phyloP scores from a whole-genome alignment of 1,140 invertebrate species.

The Brachionus rubens region DNA sequence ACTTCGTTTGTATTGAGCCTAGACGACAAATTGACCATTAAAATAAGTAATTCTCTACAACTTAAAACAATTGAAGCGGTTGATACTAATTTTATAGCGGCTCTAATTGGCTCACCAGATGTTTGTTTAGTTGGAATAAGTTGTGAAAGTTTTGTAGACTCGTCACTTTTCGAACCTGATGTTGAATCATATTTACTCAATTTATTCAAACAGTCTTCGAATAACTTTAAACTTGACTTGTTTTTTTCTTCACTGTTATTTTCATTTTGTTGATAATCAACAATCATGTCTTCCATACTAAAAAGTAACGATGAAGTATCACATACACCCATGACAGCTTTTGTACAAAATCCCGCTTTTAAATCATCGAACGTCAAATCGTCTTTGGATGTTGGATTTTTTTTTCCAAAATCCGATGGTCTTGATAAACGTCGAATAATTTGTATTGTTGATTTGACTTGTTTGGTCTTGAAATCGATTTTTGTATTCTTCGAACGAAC shows the following conservation, averaged over 20 bases:
- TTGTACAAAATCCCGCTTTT: neutral
- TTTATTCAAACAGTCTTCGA: constrained; percentile 19
- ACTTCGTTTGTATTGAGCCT: neutral
- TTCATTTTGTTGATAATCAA: neutral
- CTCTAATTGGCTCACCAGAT: neutral
- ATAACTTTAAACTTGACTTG: neutral
- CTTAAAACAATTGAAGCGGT: constrained; percentile 3
- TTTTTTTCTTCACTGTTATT: neutral
- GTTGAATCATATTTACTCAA: constrained; percentile 6
- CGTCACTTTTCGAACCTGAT: neutral
- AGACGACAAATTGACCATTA: neutral
- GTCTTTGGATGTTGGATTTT: neutral
- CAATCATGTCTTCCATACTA: constrained; percentile 20
- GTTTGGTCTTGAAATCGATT: neutral
- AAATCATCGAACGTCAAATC: neutral
- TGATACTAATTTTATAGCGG: constrained; percentile 3
- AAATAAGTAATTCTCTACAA: neutral
- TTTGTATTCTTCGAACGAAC: too few relatives aligned
- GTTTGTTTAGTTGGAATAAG: neutral
- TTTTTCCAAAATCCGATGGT: neutral
- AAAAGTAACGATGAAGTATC: constrained; percentile 3
- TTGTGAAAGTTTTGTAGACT: neutral
- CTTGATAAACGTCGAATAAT: neutral
- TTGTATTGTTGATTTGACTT: neutral
- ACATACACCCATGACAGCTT: constrained; percentile 1